These are phyloP conservation scores for Latrodectus elegans DNA, from an alignment of 2,888 invertebrate genomes.

Conservation along the genomic window DNA sequence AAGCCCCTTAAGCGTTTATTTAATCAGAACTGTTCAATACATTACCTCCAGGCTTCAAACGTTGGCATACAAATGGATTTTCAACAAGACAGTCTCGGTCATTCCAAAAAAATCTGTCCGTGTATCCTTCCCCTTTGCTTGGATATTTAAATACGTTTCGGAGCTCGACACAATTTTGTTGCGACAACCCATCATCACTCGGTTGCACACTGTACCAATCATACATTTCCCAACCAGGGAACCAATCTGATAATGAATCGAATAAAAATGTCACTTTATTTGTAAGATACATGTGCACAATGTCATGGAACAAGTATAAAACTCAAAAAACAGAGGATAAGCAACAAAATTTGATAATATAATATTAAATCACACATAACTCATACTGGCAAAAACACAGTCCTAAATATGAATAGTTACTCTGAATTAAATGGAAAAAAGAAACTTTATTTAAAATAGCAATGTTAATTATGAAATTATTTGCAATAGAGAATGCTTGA, in stretches of 20 bases:
- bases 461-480: too few relatives aligned
- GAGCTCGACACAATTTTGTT: constrained; percentile 88
- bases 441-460: too few relatives aligned
- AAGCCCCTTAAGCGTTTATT: too few relatives aligned
- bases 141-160: constrained; percentile 80
- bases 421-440: too few relatives aligned
- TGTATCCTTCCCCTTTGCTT: constrained; percentile 74
- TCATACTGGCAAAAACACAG: too few relatives aligned
- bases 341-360: too few relatives aligned
- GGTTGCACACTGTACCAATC: constrained; percentile 83
- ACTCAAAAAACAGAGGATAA: not conserved
- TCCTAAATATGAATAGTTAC: too few relatives aligned
- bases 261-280: not conserved
- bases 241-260: constrained; percentile 81
- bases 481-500: too few relatives aligned
- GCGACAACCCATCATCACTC: constrained; percentile 87
- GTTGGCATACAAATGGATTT: constrained; percentile 86
- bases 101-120: constrained; percentile 86
- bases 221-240: constrained; percentile 85
- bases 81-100: constrained; percentile 84
- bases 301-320: not conserved
- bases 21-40: too few relatives aligned
- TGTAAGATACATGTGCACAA: not conserved
- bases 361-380: too few relatives aligned
- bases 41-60: constrained; percentile 81